Evolutionary conservation across 2,797 vertebrate species (phyloP), one percentile per base, ranked within the genome.

Genomic region (Gallinago stenura): DNA sequence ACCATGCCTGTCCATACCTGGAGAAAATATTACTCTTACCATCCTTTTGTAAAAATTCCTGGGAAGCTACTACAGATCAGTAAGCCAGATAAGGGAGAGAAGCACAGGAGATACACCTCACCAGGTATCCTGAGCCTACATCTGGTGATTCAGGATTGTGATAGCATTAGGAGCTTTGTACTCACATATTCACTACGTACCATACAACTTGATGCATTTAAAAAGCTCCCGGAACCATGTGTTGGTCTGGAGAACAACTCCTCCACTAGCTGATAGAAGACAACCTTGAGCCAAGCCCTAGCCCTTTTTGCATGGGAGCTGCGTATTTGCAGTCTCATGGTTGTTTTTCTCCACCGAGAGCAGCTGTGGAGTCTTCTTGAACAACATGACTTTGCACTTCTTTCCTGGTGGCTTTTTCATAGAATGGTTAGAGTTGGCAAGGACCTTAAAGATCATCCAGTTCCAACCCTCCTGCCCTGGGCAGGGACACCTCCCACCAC

Each of bases 311-410:
- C 87, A 66, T 0, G 0, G 72, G 25, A 83, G 50, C 31, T 66
- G 39, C 3, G 3, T 19, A 30, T 70, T 83, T 84, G 89, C 82
- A 79, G 85, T 79, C 91, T 76, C 5, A 0, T 62, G 70, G 90
- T 7, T 92, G 81, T 65, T 82, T 3, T 79, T 51, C 16, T 66
- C 83, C 69, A 37, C 81, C 0, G 0, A 90, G 48, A 80, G 48
- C 75, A 88, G 80, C 15, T 81, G 69, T 18, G 61, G 79, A 92
- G 51, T 56, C 71, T 51, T 82, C 70, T n/a, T 5, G 53, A 79
- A 71, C 89, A 83, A 78, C 76, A 82, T 93, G 94, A 95, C 89
- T 93, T 73, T 78, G 89, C 93, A 90, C 16, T 94, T 95, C 24
- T 89, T 62, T 76, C n/a, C 60, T n/a, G 11, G 21, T 56, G 39